Evolutionary conservation across 2,888 invertebrate species (phyloP), one percentile per base, ranked within the genome.

Genomic region (Clistopyga incitator): DNA sequence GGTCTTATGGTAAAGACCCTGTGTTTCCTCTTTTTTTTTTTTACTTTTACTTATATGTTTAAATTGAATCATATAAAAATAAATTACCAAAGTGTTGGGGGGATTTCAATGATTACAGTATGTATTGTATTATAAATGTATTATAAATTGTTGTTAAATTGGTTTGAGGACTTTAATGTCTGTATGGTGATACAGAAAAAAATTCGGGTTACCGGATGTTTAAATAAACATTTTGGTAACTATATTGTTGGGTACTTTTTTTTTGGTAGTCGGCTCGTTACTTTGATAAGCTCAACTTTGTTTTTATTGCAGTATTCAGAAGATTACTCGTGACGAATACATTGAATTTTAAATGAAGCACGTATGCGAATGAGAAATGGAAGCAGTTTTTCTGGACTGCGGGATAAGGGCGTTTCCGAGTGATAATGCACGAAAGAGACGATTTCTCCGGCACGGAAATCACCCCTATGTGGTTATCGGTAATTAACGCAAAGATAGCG

Each of bases 401-500:
- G 81, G 81, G 84, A 81, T 84, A 84, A 84, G 84, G 84, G 84
- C 81, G 84, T 81, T 84, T 71, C 84, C 80, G 65, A 78, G 64
- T 45, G 84, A 81, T 78, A 81, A 45, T 54, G 70, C 42, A 79
- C 52, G 61, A 64, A 38, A 64, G 61, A 64, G 61, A 56, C 81
- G 81, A 81, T 84, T 81, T 78, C 82, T 56, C 75, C 65, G 52
- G 65, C 65, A 65, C 45, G 78, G 84, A 85, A 85, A 84, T 85
- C 84, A 85, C 86, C 86, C 86, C 84, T 85, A 86, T 86, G 78
- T 15, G 18, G 67, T 88, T 88, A 85, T 89, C 86, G 82, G 84
- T 87, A 89, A 89, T 88, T 88, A 88, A 87, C 84, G 78, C 70
- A 76, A 80, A 87, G 88, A 88, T 81, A 83, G 59, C 29, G 50